phyloP scores from a whole-genome alignment of 2,888 invertebrate genomes.

The Stenoptilia bipunctidactyla region DNA sequence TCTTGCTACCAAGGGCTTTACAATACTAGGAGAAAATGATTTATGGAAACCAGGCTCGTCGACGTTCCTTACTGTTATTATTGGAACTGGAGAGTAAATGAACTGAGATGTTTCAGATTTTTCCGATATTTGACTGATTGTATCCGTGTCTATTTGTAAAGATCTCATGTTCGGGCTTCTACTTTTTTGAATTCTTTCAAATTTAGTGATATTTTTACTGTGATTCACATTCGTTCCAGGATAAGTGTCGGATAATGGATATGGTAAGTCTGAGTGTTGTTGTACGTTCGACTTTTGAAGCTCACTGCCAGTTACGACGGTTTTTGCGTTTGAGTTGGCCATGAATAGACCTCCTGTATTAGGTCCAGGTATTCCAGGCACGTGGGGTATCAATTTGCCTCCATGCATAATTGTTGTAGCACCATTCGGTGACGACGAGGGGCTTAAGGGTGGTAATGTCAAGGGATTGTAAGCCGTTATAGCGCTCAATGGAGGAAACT shows the following conservation, averaged over 20 bases:
- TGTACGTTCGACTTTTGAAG: conserved; percentile 25
- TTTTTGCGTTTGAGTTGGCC: conserved; percentile 26
- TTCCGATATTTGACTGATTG: conserved; percentile 19
- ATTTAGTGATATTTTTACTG: conserved; percentile 29
- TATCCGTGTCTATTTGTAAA: conserved; percentile 32
- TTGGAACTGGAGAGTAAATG: conserved; percentile 26
- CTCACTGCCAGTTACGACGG: conserved; percentile 26
- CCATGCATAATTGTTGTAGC: conserved; percentile 75
- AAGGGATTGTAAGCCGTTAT: conserved; percentile 80
- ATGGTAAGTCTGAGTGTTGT: conserved; percentile 24
- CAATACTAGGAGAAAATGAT: conserved; percentile 28
- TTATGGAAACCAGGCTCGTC: conserved; percentile 38
- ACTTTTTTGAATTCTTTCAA: conserved; percentile 33
- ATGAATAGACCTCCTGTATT: conserved; percentile 67
- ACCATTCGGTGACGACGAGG: conserved; percentile 63
- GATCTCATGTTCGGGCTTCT: conserved; percentile 33
- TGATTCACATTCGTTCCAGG: conserved; percentile 22
- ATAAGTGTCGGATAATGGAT: conserved; percentile 17
- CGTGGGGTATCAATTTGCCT: conserved; percentile 85
- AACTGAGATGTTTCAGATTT: conserved; percentile 30
- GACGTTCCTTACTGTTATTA: conserved; percentile 50
- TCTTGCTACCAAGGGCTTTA: conserved; percentile 23
- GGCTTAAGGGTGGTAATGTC: conserved; percentile 71
- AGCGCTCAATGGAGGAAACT: conserved; percentile 77
- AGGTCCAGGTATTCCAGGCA: conserved; percentile 90